Evolutionary conservation across 2,797 vertebrate species (phyloP).

Genomic region (Moxostoma hubbsi): DNA sequence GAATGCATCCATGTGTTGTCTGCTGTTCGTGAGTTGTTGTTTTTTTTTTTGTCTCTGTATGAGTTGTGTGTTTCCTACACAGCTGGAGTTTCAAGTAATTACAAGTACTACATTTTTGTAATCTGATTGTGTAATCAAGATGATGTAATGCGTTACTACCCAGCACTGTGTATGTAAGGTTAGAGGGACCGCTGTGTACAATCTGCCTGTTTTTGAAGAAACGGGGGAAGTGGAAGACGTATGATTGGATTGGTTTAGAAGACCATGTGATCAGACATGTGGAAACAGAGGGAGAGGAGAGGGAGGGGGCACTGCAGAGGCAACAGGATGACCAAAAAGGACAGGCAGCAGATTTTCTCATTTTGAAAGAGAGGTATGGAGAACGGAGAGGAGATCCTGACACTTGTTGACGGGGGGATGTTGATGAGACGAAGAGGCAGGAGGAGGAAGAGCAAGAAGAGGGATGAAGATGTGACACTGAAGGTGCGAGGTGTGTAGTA

Average conservation of each 20-base stretch:
- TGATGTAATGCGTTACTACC: too few relatives aligned
- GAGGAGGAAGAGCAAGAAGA: conserved; percentile 53
- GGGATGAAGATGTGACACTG: conserved; percentile 62
- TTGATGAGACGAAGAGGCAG: conserved; percentile 46
- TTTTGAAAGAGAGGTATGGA: conserved; percentile 46
- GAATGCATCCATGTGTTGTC: too few relatives aligned
- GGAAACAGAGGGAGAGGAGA: conserved; percentile 40
- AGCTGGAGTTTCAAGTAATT: too few relatives aligned
- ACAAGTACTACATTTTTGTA: too few relatives aligned
- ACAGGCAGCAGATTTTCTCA: conserved; percentile 38
- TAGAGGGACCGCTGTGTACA: conserved; percentile 14
- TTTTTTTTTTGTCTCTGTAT: too few relatives aligned
- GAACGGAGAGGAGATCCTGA: conserved; percentile 42
- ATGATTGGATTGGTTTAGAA: conserved; percentile 50
- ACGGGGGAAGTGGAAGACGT: conserved; percentile 32
- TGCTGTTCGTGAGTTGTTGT: too few relatives aligned
- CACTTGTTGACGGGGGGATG: conserved; percentile 37
- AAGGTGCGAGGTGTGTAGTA: conserved; percentile 72
- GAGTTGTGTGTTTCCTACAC: too few relatives aligned
- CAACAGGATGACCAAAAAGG: conserved; percentile 54
- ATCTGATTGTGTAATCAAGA: too few relatives aligned
- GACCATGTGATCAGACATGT: conserved; percentile 61
- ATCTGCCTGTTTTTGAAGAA: conserved; percentile 54
- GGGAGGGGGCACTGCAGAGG: conserved; percentile 65
- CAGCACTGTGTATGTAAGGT: background rate